phyloP scores from a whole-genome alignment of 23 tunicate species.

The Halocynthia aurantium region DNA sequence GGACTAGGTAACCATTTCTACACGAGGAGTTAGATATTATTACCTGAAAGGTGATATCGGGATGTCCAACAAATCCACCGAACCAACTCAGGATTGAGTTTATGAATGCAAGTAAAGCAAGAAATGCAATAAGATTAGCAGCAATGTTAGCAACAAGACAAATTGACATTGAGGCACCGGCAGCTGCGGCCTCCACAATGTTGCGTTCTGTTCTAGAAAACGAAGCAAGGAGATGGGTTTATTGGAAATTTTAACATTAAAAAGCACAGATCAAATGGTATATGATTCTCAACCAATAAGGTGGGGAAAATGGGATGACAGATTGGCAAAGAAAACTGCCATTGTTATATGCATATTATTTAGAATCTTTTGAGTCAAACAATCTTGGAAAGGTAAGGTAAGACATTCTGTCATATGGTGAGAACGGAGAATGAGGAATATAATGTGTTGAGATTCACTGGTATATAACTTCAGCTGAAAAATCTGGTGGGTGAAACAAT shows the following conservation, averaged over 20 bases:
- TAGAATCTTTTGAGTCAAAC: too few species aligned
- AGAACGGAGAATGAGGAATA: background rate
- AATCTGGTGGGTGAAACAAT: too few species aligned
- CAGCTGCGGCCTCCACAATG: conserved; percentile 82
- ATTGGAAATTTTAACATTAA: too few species aligned
- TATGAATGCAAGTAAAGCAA: conserved; percentile 56
- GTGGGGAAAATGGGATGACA: background rate
- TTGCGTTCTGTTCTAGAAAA: conserved; percentile 41
- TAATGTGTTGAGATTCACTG: too few species aligned
- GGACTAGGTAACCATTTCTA: too few species aligned
- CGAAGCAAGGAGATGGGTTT: background rate
- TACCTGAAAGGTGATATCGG: conserved; percentile 43
- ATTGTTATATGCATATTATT: too few species aligned
- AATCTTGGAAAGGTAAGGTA: too few species aligned
- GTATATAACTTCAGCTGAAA: too few species aligned
- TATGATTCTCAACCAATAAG: background rate
- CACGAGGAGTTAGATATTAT: background rate
- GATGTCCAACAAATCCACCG: conserved; percentile 63
- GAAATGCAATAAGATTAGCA: conserved; percentile 75
- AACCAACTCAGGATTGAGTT: conserved; percentile 57
- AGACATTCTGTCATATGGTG: background rate
- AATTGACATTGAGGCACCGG: conserved; percentile 76
- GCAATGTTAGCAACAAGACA: conserved; percentile 76
- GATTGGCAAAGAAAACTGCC: too few species aligned
- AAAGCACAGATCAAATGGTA: too few species aligned